Evolutionary conservation across 1,140 invertebrate species (phyloP), one percentile per base, ranked within the genome.

Genomic region (Adoxophyes honmai): DNA sequence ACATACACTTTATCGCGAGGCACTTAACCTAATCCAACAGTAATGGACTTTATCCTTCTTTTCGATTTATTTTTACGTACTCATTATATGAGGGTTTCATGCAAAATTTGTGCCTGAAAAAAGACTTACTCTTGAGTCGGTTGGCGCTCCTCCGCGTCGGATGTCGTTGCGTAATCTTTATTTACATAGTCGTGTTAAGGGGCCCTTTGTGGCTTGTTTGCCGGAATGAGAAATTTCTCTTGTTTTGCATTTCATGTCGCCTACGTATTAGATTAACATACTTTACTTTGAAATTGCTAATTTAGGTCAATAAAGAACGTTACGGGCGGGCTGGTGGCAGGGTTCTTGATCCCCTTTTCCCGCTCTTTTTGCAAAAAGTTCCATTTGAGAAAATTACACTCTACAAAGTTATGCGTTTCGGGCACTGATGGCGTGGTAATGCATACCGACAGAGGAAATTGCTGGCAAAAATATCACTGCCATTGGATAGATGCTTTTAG

Each of bases 241-340:
- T 48, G 18, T 33, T 48, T 48, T 48, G 21, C 42, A 48, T 48
- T 48, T 48, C 21, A 48, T 48, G 42, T 48, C 42, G 42, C 21
- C 21, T 48, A 11, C n/a, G 42, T 48, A 33, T 48, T 48, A 48
- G 42, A 48, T 48, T 48, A 48, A 48, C 42, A 48, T 48, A 48
- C 21, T 48, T 48, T 48, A 48, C 42, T 48, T 48, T 13, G 21
- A 1, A 11, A 33, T 48, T 48, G 18, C 21, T 48, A 48, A 48
- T 48, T 48, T 48, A 28, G 18, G 42, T 13, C 42, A 33, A 53
- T 53, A 53, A 53, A 34, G n/a, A 35, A 48, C 18, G 6, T 28
- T 35, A 28, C n/a, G 53, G 16, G 53, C 11, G 11, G 15, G 34
- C 21, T 54, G 1, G 15, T 48, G 7, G n/a, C 1, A 8, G 28